Evolutionary conservation across 2,113 vertebrate genomes (phyloP), one percentile per base, ranked within the genome.

Genomic region (Sminthopsis crassicaudata): DNA sequence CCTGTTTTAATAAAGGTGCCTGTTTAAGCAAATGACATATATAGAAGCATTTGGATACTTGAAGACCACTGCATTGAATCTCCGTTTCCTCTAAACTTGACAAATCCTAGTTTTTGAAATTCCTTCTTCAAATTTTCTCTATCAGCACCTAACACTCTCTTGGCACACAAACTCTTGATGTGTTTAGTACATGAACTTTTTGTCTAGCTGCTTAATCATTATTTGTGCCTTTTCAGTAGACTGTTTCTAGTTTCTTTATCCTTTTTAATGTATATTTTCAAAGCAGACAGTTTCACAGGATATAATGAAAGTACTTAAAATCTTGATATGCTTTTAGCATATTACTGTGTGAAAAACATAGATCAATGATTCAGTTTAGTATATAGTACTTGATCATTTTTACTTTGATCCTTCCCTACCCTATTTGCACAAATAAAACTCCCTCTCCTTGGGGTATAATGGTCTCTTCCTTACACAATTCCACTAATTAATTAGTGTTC

Each of bases 41-140:
- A n/a, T 93, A 26, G 91, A 95, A 42, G 93, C 24, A 91, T 95
- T 96, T 48, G 96, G 23, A 48, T 93, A n/a, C 60, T 67, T 90
- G 52, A 10, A 89, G 93, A 55, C 90, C 92, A 3, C 26, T 50
- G 46, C 26, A 51, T 93, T 53, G 91, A 1, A 42, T 84, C 16
- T 54, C 95, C 36, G 12, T 95, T 96, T 96, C 94, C 14, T 94
- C 26, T 10, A 94, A 53, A 9, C 55, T 60, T 19, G 36, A 11
- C 93, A 89, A 95, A 92, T 94, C 93, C 53, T 30, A 55, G 26
- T 30, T 25, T 90, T 97, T 91, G 53, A 53, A 88, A 30, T 90
- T 92, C 91, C n/a, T 84, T 42, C 67, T 84, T n/a, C 42, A 23
- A 84, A 84, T 6, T 23, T 84, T 84, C 60, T 36, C 0, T 67